phyloP scores from a whole-genome alignment of 2,113 vertebrate species.

The Mirounga angustirostris region DNA sequence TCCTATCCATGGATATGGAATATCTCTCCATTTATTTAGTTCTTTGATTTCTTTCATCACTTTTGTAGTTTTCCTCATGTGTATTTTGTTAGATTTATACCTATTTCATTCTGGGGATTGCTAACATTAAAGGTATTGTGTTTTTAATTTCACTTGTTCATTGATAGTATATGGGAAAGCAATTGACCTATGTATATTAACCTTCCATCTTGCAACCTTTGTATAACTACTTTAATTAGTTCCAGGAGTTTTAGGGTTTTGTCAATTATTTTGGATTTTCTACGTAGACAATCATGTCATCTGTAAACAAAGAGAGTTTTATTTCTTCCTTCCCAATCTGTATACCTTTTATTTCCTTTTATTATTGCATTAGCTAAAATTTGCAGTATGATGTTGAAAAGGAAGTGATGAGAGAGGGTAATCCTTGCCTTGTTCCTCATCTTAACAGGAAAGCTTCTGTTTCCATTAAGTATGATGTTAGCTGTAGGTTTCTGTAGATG shows the following conservation, averaged over 20 bases:
- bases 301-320: background rate
- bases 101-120: background rate
- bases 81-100: background rate
- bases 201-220: background rate
- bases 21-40: background rate
- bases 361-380: background rate
- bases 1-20: background rate
- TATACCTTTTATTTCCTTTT: constrained; percentile 1
- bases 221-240: background rate
- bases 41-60: constrained; percentile 6
- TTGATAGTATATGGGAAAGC: background rate
- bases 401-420: background rate
- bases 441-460: background rate
- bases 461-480: constrained; percentile 7
- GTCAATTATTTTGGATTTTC: constrained; percentile 33
- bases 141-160: constrained; percentile 22
- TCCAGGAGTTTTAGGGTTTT: background rate
- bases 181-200: background rate
- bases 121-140: background rate
- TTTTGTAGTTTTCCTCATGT: background rate
- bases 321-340: background rate
- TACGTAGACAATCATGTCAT: background rate
- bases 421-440: background rate
- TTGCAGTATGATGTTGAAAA: background rate
- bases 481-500: background rate